These are phyloP conservation scores for Bradysia coprophila DNA, from an alignment of 1,140 invertebrate genomes.

Conservation along the genomic window DNA sequence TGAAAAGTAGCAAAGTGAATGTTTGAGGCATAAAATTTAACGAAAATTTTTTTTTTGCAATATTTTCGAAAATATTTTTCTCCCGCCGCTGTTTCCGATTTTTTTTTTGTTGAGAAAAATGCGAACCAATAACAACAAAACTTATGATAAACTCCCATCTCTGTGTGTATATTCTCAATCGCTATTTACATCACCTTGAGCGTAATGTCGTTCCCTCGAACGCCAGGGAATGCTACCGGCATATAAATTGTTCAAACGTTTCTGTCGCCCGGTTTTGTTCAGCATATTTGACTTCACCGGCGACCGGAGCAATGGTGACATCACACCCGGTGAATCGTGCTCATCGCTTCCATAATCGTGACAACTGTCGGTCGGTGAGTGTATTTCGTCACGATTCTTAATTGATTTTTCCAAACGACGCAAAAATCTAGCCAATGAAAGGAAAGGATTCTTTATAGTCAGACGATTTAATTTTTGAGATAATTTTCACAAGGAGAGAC, in stretches of 20 bases:
- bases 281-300: conserved; percentile 5
- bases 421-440: conserved; percentile 7
- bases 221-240: conserved; percentile 7
- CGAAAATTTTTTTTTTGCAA: too few species aligned
- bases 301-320: conserved; percentile 8
- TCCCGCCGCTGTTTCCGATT: too few species aligned
- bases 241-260: conserved; percentile 2
- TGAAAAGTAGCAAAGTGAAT: too few species aligned
- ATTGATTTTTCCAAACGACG: conserved; percentile 9
- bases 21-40: too few species aligned
- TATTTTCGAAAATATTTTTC: too few species aligned
- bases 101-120: too few species aligned
- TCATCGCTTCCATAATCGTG: conserved; percentile 9
- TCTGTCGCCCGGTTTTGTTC: conserved; percentile 7
- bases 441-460: too few species aligned
- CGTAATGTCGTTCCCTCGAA: conserved; percentile 6
- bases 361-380: conserved; percentile 9
- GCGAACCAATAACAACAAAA: too few species aligned
- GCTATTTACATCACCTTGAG: conserved; percentile 7
- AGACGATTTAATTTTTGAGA: too few species aligned
- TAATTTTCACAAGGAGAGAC: too few species aligned
- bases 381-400: conserved; percentile 7
- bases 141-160: too few species aligned
- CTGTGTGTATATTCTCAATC: too few species aligned
- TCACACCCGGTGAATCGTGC: conserved; percentile 8